These are phyloP conservation scores for Nasonia giraulti DNA, from an alignment of 1,140 invertebrate genomes.

Conservation along the genomic window DNA sequence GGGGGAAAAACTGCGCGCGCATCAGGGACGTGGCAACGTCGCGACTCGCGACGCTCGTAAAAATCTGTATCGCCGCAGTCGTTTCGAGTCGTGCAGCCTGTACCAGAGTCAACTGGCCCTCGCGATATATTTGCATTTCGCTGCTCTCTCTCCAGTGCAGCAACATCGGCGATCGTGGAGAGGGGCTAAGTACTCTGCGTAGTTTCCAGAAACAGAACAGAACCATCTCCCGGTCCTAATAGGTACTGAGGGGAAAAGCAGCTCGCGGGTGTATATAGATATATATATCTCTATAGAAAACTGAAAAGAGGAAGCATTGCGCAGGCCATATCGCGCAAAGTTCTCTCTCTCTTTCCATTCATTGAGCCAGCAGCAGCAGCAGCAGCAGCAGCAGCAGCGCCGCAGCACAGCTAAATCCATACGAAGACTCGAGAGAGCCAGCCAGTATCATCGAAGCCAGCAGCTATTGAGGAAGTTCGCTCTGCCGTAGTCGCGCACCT, in stretches of 20 bases:
- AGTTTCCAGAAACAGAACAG: constrained; percentile 20
- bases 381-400: constrained; percentile 2
- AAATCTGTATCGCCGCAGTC: neutral
- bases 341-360: neutral
- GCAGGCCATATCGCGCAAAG: neutral
- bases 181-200: neutral
- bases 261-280: neutral
- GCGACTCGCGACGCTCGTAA: neutral
- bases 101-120: neutral
- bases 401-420: neutral
- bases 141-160: too few relatives aligned
- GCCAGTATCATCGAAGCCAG: neutral
- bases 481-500: neutral
- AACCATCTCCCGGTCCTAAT: constrained; percentile 13
- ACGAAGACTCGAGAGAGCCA: neutral
- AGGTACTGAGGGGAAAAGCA: neutral
- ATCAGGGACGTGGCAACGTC: neutral
- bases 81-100: neutral
- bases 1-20: neutral
- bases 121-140: too few relatives aligned
- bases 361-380: neutral
- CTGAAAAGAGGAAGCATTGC: neutral
- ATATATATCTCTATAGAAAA: neutral
- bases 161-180: too few relatives aligned
- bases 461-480: neutral